Evolutionary conservation across 2,888 invertebrate species (phyloP).

Genomic region (Sarcophaga variegata): DNA sequence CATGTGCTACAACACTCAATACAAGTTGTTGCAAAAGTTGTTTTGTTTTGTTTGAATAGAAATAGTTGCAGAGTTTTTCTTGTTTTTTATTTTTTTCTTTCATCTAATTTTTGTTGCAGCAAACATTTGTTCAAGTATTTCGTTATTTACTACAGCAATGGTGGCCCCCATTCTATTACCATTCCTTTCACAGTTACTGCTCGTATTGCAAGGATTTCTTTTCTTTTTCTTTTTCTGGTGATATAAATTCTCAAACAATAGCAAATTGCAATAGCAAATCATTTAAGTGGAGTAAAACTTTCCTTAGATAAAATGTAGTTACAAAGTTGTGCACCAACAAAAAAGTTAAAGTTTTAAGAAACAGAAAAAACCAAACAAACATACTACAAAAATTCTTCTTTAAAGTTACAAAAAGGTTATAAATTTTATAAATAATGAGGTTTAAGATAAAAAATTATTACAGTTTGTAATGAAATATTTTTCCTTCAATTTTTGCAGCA

Average conservation of each 20-base stretch:
- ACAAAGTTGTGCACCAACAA: constrained; percentile 43
- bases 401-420: constrained; percentile 50
- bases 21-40: constrained; percentile 22
- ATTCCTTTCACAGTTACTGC: not conserved
- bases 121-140: constrained; percentile 60
- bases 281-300: constrained; percentile 46
- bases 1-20: constrained; percentile 11
- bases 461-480: not conserved
- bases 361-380: not conserved
- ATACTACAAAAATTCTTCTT: constrained; percentile 27
- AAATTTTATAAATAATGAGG: constrained; percentile 60
- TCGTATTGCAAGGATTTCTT: not conserved
- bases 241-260: constrained; percentile 23
- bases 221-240: not conserved
- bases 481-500: no score
- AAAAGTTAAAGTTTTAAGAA: constrained; percentile 4
- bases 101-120: not conserved
- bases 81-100: constrained; percentile 11
- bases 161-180: no score
- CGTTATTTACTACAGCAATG: constrained; percentile 29
- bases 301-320: constrained; percentile 59
- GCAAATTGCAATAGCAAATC: constrained; percentile 45
- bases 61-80: not conserved
- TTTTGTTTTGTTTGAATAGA: constrained; percentile 21
- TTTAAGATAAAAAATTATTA: constrained; percentile 28